Conservation (phyloP, 2,113 vertebrate species). For the Psophia crepitans region DNA sequence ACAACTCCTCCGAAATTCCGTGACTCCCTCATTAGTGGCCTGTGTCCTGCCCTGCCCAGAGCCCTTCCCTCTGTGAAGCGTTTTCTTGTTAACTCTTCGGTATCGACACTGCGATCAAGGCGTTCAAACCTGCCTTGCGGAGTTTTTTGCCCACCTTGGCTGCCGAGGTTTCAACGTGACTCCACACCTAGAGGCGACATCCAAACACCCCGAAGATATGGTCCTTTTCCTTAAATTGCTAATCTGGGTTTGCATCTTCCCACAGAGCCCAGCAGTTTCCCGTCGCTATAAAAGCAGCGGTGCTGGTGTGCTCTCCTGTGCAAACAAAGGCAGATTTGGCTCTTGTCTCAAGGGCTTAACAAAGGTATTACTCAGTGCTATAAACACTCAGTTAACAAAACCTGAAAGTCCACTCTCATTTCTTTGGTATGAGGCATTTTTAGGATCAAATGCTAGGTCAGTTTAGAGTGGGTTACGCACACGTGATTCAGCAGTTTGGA, state of each 20-base stretch:
- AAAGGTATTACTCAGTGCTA: background rate
- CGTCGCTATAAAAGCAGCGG: rapidly evolving
- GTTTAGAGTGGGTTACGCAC: background rate
- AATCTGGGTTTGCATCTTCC: background rate
- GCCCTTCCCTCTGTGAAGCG: background rate
- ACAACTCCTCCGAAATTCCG: background rate
- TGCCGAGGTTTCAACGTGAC: rapidly evolving
- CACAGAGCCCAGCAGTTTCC: background rate
- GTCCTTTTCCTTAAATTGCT: background rate
- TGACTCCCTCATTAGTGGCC: background rate
- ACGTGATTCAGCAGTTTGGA: background rate
- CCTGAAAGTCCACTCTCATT: background rate
- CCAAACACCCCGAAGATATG: rapidly evolving
- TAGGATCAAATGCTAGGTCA: background rate
- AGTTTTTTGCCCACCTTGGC: background rate
- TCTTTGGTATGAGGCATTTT: background rate
- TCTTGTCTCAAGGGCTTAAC: background rate
- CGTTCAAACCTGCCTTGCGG: rapidly evolving
- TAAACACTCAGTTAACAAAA: background rate
- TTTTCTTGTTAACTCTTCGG: background rate
- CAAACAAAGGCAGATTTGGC: background rate
- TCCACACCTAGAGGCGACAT: background rate
- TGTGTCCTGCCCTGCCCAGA: background rate
- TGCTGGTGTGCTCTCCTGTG: background rate
- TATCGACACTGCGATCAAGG: background rate